These are phyloP conservation scores for Oceanodroma tethys DNA, from an alignment of 2,113 vertebrate species.

Conservation along the genomic window DNA sequence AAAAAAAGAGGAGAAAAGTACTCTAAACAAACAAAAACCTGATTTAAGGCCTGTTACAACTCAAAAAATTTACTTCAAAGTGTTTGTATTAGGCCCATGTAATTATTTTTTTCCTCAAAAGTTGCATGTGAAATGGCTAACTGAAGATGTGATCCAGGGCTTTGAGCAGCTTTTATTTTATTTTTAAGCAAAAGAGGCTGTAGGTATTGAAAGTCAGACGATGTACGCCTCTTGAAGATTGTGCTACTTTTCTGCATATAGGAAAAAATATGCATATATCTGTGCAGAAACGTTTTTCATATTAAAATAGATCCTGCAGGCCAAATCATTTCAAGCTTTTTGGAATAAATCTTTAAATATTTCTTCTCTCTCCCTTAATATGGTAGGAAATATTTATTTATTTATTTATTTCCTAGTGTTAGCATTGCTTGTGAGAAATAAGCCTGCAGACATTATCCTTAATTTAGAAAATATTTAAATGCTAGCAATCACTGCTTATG, in stretches of 20 bases:
- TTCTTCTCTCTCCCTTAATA: background rate
- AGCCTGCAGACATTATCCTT: background rate
- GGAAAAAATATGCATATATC: background rate
- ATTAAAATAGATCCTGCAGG: slow-evolving; percentile 39
- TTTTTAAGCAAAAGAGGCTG: background rate
- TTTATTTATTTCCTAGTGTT: background rate
- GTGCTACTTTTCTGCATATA: slow-evolving; percentile 2
- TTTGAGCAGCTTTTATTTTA: slow-evolving; percentile 12
- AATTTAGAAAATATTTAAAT: slow-evolving; percentile 32
- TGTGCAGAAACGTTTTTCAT: background rate
- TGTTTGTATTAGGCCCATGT: background rate
- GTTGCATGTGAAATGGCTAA: background rate
- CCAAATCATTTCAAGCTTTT: slow-evolving; percentile 23
- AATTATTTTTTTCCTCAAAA: background rate
- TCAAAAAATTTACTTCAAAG: background rate
- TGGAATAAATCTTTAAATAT: slow-evolving; percentile 16
- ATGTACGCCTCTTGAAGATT: background rate
- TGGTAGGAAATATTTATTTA: background rate
- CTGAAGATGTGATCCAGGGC: background rate
- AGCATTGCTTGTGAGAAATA: background rate
- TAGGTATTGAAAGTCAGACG: background rate
- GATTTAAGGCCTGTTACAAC: background rate
- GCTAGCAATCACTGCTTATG: background rate
- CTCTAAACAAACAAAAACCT: background rate
- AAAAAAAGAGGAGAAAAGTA: background rate